Percentiles rank a stretch among this genome's conserved stretches.
These are phyloP conservation scores for Schizothorax lantsangensis DNA, from an alignment of 2,797 vertebrate genomes.

Conservation along the genomic window DNA sequence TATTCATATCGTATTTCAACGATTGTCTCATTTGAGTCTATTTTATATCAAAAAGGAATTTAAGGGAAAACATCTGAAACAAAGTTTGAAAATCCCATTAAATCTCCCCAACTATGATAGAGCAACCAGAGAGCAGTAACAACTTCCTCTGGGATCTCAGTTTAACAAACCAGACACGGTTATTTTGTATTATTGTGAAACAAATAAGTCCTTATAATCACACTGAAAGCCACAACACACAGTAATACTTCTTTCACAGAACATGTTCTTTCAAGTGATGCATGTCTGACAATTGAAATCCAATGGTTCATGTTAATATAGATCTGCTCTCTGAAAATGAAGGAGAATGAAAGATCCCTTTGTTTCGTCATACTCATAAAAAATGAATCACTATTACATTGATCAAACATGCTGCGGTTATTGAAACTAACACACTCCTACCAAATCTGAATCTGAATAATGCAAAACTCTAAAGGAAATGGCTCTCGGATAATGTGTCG, in stretches of 20 bases:
- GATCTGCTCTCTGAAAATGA: neutral
- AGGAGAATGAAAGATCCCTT: neutral
- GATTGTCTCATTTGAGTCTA: neutral
- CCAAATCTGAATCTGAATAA: slow-evolving; percentile 9
- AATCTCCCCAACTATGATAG: neutral
- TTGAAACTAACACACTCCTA: slow-evolving; percentile 21
- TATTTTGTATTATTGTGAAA: neutral
- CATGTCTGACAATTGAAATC: neutral
- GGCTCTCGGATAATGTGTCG: neutral
- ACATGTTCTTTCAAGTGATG: neutral
- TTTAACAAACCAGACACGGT: neutral
- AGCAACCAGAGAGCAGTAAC: neutral
- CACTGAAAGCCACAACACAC: neutral
- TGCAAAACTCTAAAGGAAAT: slow-evolving; percentile 4
- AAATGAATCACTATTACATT: slow-evolving; percentile 13
- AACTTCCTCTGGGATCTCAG: no score
- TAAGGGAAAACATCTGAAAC: neutral
- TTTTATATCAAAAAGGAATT: neutral
- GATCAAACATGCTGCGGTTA: slow-evolving; percentile 6
- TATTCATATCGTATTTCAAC: neutral
- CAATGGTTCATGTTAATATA: neutral
- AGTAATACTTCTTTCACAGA: neutral
- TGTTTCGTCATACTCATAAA: slow-evolving; percentile 41
- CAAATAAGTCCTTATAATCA: neutral
- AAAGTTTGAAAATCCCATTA: neutral